Evolutionary conservation across 2,888 invertebrate species (phyloP).

Genomic region (Pomacea canaliculata): DNA sequence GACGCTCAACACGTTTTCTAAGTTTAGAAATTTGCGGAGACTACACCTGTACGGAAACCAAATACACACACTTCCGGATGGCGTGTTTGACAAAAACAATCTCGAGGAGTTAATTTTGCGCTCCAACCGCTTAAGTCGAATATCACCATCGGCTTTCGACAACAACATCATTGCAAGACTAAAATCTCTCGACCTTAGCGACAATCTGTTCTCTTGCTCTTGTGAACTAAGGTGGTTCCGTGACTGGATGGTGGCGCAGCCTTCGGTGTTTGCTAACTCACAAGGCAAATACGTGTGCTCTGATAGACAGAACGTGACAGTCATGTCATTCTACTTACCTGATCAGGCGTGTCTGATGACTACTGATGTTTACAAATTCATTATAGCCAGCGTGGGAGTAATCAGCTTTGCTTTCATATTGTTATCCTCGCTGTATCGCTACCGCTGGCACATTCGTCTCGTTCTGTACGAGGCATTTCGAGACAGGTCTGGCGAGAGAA

Average conservation of each 20-base stretch:
- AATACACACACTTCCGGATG: not conserved
- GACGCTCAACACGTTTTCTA: not conserved
- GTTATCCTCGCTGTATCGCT: conserved; percentile 69
- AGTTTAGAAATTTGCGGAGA: not conserved
- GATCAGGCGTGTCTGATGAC: conserved; percentile 30
- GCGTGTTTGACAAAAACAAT: not conserved
- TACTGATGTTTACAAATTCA: conserved; percentile 15
- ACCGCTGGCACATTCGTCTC: conserved; percentile 75
- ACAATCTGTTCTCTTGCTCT: not conserved
- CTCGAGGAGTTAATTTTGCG: not conserved
- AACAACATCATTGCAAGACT: not conserved
- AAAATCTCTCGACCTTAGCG: not conserved
- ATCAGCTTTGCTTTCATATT: conserved; percentile 32
- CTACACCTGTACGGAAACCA: not conserved
- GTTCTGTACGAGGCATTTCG: conserved; percentile 50
- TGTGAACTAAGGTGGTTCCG: conserved; percentile 6
- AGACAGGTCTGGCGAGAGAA: not conserved
- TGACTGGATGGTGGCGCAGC: not conserved
- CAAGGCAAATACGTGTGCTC: not conserved
- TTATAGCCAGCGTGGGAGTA: conserved; percentile 21
- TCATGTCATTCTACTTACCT: conserved; percentile 1
- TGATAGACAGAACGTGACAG: not conserved
- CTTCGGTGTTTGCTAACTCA: not conserved
- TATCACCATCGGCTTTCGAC: not conserved
- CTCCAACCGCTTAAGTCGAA: not conserved